Conservation (phyloP, 2,888 invertebrate species). For the Eledona agricola region DNA sequence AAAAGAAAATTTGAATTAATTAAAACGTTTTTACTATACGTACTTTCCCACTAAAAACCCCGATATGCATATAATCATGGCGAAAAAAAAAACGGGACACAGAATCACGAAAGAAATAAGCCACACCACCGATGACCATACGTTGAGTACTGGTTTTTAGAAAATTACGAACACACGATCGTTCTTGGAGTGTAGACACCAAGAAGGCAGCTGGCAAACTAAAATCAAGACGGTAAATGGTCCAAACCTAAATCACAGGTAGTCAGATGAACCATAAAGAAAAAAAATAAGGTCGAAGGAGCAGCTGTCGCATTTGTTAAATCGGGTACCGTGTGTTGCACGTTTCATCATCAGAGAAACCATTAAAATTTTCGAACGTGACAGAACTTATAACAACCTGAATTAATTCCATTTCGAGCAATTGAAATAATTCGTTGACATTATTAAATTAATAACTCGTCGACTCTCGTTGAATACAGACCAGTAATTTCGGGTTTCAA, state of each 20-base stretch:
- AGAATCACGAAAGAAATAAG: too few species aligned
- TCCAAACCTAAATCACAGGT: conserved; percentile 58
- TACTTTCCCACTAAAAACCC: conserved; percentile 69
- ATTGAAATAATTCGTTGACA: conserved; percentile 31
- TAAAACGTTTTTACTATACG: conserved; percentile 22
- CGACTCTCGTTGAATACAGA: too few species aligned
- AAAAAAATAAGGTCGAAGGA: conserved; percentile 45
- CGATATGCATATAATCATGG: conserved; percentile 70
- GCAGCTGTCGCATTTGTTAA: conserved; percentile 47
- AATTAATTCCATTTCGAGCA: conserved; percentile 33
- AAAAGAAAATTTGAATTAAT: conserved; percentile 4
- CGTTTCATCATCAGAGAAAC: conserved; percentile 26
- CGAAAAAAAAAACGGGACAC: too few species aligned
- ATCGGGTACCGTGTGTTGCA: conserved; percentile 42
- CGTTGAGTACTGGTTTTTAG: too few species aligned
- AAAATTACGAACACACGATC: too few species aligned
- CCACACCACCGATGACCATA: too few species aligned
- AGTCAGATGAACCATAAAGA: conserved; percentile 42
- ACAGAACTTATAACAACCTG: conserved; percentile 18
- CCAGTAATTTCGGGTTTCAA: too few species aligned
- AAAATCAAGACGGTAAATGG: conserved; percentile 51
- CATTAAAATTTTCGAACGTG: conserved; percentile 28
- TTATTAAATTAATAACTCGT: conserved; percentile 36
- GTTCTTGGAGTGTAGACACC: conserved; percentile 38
- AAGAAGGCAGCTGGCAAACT: conserved; percentile 59